phyloP scores from a whole-genome alignment of 2,113 vertebrate genomes.

The Periophthalmodon schlosseri region DNA sequence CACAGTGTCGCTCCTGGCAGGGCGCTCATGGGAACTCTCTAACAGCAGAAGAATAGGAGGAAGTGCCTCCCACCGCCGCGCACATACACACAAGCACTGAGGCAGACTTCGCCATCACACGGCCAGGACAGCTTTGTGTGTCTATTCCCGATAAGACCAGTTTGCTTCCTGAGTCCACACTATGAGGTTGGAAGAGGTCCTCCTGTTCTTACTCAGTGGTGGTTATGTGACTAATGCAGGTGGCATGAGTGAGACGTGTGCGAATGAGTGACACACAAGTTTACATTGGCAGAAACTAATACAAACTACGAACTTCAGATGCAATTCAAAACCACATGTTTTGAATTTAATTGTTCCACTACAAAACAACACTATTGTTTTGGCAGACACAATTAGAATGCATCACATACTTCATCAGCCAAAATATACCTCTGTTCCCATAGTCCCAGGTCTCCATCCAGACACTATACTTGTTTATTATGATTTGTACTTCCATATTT shows the following conservation, averaged over 20 bases:
- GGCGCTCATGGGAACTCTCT: conserved; percentile 91
- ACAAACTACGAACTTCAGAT: neutral
- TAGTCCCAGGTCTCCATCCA: conserved; percentile 45
- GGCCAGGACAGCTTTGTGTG: conserved; percentile 82
- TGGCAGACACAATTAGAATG: conserved; percentile 23
- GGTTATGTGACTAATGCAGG: conserved; percentile 74
- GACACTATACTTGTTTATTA: conserved; percentile 73
- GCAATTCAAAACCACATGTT: neutral
- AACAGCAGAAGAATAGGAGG: conserved; percentile 93
- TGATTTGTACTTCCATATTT: conserved; percentile 73
- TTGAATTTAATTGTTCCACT: conserved; percentile 7
- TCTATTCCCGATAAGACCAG: conserved; percentile 85
- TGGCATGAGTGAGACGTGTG: conserved; percentile 17
- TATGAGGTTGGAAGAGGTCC: conserved; percentile 63
- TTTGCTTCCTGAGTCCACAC: conserved; percentile 87
- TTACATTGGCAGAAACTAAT: neutral
- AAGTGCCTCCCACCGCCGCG: conserved; percentile 87
- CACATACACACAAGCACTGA: conserved; percentile 72
- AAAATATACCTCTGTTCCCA: conserved; percentile 32
- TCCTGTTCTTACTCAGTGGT: conserved; percentile 67
- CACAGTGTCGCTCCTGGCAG: conserved; percentile 85
- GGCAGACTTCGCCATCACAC: conserved; percentile 61
- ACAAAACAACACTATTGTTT: conserved; percentile 28
- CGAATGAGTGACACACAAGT: conserved; percentile 31
- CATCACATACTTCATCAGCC: conserved; percentile 35